Evolutionary conservation across 2,888 invertebrate species (phyloP).

Genomic region (Neelides folsomi): DNA sequence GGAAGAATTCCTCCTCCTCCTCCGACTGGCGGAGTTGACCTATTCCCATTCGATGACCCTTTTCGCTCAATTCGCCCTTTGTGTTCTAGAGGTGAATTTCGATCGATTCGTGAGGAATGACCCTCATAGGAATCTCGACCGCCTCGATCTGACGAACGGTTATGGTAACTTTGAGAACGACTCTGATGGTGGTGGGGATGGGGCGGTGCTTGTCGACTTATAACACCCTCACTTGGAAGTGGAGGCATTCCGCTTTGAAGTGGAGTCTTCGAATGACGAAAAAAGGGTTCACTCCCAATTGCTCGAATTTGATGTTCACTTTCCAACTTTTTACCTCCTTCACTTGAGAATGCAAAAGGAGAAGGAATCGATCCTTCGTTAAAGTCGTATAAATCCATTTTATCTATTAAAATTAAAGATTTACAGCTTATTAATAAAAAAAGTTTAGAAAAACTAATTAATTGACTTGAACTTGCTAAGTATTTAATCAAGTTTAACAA

Average conservation of each 20-base stretch:
- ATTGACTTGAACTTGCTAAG: too few relatives aligned
- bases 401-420: background rate
- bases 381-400: conserved; percentile 30
- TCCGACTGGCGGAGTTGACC: background rate
- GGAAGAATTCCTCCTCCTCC: conserved; percentile 12
- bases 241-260: conserved; percentile 15
- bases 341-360: conserved; percentile 21
- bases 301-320: conserved; percentile 10
- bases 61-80: background rate
- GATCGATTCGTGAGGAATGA: too few relatives aligned
- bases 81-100: too few relatives aligned
- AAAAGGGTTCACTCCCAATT: conserved; percentile 6
- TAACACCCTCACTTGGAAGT: conserved; percentile 2
- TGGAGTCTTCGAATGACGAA: conserved; percentile 5
- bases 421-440: background rate
- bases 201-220: background rate
- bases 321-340: conserved; percentile 2
- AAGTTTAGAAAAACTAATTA: too few relatives aligned
- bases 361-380: conserved; percentile 30
- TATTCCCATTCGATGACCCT: background rate
- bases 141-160: background rate
- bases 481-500: too few relatives aligned
- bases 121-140: too few relatives aligned
- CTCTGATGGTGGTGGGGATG: background rate
- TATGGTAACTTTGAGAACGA: conserved; percentile 1